Base-by-base conservation (phyloP, 2,888 invertebrate genomes). In the Carcina quercana region DNA sequence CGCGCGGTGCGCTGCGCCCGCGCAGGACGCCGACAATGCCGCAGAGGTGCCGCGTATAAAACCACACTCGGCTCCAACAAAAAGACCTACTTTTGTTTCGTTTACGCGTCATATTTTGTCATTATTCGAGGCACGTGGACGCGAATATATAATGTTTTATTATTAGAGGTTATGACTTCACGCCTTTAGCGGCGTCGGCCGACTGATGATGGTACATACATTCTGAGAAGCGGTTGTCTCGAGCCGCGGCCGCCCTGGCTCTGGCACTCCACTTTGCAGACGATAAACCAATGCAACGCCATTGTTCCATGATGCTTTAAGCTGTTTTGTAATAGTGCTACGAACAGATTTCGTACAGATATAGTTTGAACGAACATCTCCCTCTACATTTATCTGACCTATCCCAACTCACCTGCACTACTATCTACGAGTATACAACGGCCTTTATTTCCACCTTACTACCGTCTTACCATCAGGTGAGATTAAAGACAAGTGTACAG, bases 71-170 rank as follows among this genome's bases (percentile, higher is more conserved):
- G 42, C 45, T 49, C 59, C 68, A 71, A 67, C 70, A 64, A 67
- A 74, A 70, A 58, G 57, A 51, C 47, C 55, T 49, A 72, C 73
- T 75, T 74, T 76, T 78, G 79, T 79, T 75, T 66, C 63, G 53
- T 63, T 59, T 56, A 54, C 62, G 63, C 64, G 63, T 56, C 62
- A 53, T 62, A 60, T 71, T 73, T 66, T 64, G 76, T 76, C 78
- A 74, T 74, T 76, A 73, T 71, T 60, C 65, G 59, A 41, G 74
- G 76, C 82, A 72, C 82, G 82, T 82, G 83, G 83, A 52, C 59
- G 59, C 64, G 82, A 82, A 83, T 83, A 82, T 63, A 76, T 80
- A 80, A 80, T 78, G 68, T 76, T 82, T 80, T 78, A 80, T 79
- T 74, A 72, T 74, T 66, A 63, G 51, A 57, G 57, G 69, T 76